Evolutionary conservation across 2,797 vertebrate genomes (phyloP).

Genomic region (Chrosomus eos): DNA sequence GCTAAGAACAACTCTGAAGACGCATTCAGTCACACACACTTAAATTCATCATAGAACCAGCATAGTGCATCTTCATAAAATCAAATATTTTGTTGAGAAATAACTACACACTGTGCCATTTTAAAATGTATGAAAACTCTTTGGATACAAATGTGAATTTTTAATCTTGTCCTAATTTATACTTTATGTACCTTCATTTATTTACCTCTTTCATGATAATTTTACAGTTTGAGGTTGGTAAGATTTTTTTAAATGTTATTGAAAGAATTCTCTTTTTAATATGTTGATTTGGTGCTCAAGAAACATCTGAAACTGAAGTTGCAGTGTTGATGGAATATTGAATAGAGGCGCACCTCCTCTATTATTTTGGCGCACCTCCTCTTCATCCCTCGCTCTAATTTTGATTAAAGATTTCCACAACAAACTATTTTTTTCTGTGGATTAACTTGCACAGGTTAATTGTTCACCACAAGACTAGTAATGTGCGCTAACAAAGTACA

Average conservation of each 20-base stretch:
- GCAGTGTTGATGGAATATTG: no score
- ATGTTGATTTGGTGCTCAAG: no score
- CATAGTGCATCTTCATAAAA: not conserved
- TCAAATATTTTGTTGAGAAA: not conserved
- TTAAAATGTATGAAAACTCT: not conserved
- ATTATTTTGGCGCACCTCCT: no score
- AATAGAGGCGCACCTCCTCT: no score
- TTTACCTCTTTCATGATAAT: not conserved
- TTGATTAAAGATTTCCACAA: no score
- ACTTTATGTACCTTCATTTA: not conserved
- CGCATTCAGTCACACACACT: not conserved
- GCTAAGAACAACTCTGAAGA: not conserved
- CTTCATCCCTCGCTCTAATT: no score
- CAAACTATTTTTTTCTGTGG: not conserved
- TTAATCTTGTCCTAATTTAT: not conserved
- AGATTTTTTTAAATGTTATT: not conserved
- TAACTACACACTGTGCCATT: not conserved
- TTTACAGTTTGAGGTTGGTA: not conserved
- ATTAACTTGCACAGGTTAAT: not conserved
- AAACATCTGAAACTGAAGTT: no score
- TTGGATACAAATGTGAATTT: not conserved
- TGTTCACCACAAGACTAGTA: not conserved
- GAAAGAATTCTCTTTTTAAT: not conserved
- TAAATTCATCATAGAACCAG: not conserved
- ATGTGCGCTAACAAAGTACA: not conserved